Conservation (phyloP, 2,797 vertebrate species). For the Allobates femoralis region DNA sequence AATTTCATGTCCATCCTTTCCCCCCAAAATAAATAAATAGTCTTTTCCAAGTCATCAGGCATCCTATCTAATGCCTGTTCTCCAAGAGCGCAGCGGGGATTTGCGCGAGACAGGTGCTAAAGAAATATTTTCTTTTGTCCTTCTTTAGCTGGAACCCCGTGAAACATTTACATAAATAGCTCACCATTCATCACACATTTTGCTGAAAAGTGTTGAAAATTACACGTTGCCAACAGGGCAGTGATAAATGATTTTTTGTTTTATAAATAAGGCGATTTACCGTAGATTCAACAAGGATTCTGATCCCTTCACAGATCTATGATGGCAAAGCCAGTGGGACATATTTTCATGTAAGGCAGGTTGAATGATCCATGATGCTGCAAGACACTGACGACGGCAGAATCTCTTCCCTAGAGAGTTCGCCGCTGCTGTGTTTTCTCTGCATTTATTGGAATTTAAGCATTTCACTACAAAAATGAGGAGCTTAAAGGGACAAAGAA, state of each 20-base stretch:
- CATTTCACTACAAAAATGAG: not conserved
- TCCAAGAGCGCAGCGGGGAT: not conserved
- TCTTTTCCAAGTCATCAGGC: not conserved
- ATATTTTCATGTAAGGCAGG: not conserved
- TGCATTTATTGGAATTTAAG: not conserved
- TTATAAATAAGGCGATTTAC: constrained; percentile 20
- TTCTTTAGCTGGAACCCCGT: constrained; percentile 47
- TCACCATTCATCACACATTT: constrained; percentile 22
- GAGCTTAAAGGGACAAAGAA: not conserved
- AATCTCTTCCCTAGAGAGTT: not conserved
- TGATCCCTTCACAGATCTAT: constrained; percentile 16
- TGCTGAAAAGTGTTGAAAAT: constrained; percentile 1
- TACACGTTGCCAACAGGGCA: not conserved
- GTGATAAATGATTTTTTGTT: not conserved
- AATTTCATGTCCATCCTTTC: not conserved
- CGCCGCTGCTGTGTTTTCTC: not conserved
- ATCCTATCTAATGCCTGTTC: not conserved
- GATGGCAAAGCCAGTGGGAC: constrained; percentile 21
- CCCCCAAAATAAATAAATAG: not conserved
- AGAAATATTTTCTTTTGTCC: constrained; percentile 62
- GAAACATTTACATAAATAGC: constrained; percentile 37
- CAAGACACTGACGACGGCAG: not conserved
- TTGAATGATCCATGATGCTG: not conserved
- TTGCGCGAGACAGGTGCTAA: constrained; percentile 45
- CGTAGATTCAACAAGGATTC: accelerated